A percentile compares a stretch with the other conserved stretches of the same genome.
Evolutionary conservation across 2,888 invertebrate genomes (phyloP).

Genomic region (Cantharis rufa): DNA sequence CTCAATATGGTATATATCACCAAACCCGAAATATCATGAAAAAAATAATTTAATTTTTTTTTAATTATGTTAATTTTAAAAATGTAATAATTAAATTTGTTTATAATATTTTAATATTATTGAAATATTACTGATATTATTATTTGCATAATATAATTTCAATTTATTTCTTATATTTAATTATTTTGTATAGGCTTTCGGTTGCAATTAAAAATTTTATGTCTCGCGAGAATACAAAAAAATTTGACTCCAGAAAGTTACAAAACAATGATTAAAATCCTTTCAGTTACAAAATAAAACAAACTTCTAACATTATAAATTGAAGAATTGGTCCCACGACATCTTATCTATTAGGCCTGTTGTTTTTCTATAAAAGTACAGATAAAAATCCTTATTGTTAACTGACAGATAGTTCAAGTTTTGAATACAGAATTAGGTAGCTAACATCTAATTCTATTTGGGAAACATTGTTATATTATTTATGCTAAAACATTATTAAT

Average conservation of each 20-base stretch:
- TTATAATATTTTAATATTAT: too few species aligned
- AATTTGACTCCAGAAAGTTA: neutral
- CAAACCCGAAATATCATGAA: too few species aligned
- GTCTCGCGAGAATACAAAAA: neutral
- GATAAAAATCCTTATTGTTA: neutral
- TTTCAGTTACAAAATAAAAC: neutral
- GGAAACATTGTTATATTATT: too few species aligned
- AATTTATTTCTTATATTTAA: neutral
- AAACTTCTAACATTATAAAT: neutral
- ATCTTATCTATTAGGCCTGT: neutral
- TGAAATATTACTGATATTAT: too few species aligned
- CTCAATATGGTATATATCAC: too few species aligned
- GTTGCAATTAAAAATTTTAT: neutral
- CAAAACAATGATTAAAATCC: neutral
- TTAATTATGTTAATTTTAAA: too few species aligned
- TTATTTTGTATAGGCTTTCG: neutral
- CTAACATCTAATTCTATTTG: too few species aligned
- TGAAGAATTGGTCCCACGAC: neutral
- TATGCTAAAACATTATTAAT: too few species aligned
- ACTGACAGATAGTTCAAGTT: neutral
- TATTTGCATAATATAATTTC: neutral
- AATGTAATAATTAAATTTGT: too few species aligned
- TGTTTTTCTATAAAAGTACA: neutral
- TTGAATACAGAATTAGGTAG: neutral
- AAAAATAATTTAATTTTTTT: too few species aligned